Conservation (phyloP, 2,797 vertebrate species). For the Acropternis orthonyx region DNA sequence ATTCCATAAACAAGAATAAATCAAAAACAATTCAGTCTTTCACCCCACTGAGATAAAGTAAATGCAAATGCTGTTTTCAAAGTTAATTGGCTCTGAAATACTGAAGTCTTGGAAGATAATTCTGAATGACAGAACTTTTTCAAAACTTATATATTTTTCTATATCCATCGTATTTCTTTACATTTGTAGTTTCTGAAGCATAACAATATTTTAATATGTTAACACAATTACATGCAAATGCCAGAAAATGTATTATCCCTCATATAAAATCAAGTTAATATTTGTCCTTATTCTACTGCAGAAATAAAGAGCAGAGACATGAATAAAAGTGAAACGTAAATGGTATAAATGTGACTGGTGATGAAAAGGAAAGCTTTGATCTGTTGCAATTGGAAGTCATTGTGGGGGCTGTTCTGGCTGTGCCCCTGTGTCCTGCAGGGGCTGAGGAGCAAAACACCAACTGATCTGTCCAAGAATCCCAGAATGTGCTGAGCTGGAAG, state of each 20-base stretch:
- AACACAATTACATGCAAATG: not conserved
- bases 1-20: slow-evolving; percentile 44
- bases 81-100: slow-evolving; percentile 39
- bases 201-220: not conserved
- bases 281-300: not conserved
- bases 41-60: slow-evolving; percentile 40
- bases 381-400: not conserved
- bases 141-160: not conserved
- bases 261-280: not conserved
- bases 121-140: slow-evolving; percentile 16
- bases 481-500: not conserved
- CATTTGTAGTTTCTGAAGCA: not conserved
- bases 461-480: not conserved
- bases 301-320: not conserved
- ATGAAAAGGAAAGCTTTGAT: not conserved
- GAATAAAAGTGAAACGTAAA: not conserved
- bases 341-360: not conserved
- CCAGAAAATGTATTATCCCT: not conserved
- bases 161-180: not conserved
- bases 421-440: rapidly evolving
- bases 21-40: slow-evolving; percentile 40
- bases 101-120: slow-evolving; percentile 3
- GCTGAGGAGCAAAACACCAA: not conserved
- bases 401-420: not conserved
- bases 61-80: slow-evolving; percentile 23